Percentiles rank a stretch among this genome's conserved stretches.
Evolutionary conservation across 2,888 invertebrate genomes (phyloP).

Genomic region (Cerastis rubricosa): DNA sequence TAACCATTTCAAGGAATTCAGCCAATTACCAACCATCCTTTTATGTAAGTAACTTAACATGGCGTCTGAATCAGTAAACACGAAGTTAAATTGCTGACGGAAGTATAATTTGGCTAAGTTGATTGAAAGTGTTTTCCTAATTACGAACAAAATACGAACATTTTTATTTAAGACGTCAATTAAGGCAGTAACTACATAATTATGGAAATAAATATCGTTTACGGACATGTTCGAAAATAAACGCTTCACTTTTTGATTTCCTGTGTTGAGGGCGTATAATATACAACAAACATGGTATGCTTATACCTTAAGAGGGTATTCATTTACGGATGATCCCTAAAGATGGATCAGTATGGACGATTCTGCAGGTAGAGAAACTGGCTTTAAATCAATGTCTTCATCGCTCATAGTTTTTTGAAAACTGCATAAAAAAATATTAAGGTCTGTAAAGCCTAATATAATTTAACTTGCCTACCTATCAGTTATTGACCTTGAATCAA

Average conservation of each 20-base stretch:
- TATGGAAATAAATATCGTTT: background rate
- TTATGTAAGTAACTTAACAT: background rate
- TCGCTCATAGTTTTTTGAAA: background rate
- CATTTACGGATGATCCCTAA: background rate
- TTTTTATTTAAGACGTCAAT: background rate
- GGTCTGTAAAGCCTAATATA: background rate
- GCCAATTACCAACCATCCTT: too few species aligned
- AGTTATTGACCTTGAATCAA: constrained; percentile 28
- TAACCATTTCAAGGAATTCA: too few species aligned
- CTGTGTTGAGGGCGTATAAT: background rate
- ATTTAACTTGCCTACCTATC: background rate
- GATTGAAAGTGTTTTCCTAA: background rate
- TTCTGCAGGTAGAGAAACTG: constrained; percentile 2
- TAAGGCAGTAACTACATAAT: too few species aligned
- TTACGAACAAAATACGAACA: constrained; percentile 5
- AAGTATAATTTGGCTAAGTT: constrained; percentile 9
- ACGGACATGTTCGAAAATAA: constrained; percentile 16
- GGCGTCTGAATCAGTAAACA: constrained; percentile 10
- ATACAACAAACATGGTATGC: background rate
- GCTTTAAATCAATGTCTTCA: background rate
- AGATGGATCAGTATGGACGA: background rate
- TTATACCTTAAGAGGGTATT: background rate
- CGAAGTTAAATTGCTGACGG: background rate
- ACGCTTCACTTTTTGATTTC: background rate
- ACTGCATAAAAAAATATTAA: background rate